These are phyloP conservation scores for Sander lucioperca DNA, from an alignment of 2,113 vertebrate species.

Conservation along the genomic window DNA sequence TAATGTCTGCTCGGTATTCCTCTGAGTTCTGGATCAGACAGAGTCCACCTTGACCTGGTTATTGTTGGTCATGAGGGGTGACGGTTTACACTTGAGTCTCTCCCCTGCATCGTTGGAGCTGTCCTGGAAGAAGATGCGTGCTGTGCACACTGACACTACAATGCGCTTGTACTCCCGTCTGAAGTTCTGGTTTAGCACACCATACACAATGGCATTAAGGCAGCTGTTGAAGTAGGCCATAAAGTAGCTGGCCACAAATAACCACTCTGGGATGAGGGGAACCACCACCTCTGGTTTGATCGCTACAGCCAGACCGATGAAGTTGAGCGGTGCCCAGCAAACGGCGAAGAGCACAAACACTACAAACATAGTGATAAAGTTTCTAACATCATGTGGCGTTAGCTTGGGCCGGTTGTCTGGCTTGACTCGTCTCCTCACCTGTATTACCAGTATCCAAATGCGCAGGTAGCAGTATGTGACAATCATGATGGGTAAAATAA, in stretches of 20 bases:
- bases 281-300: conserved; percentile 86
- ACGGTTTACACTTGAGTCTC: conserved; percentile 92
- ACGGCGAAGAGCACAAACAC: conserved; percentile 97
- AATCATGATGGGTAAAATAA: conserved; percentile 92
- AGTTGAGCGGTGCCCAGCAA: conserved; percentile 97
- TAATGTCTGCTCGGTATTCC: neutral
- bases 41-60: conserved; percentile 95
- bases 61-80: conserved; percentile 91
- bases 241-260: conserved; percentile 97
- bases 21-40: conserved; percentile 82
- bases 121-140: conserved; percentile 89
- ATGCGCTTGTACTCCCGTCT: conserved; percentile 95
- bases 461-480: conserved; percentile 96
- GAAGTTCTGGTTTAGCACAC: conserved; percentile 97
- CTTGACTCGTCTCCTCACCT: conserved; percentile 91
- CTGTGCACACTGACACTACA: conserved; percentile 90
- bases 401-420: conserved; percentile 90
- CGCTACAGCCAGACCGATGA: conserved; percentile 94
- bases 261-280: conserved; percentile 94
- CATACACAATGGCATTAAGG: conserved; percentile 97
- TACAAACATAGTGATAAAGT: conserved; percentile 98
- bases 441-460: conserved; percentile 96
- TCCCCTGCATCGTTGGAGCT: conserved; percentile 91
- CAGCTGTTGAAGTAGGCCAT: conserved; percentile 99
- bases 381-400: conserved; percentile 93